These are phyloP conservation scores for Spodoptera littoralis DNA, from an alignment of 2,888 invertebrate genomes.

Conservation along the genomic window DNA sequence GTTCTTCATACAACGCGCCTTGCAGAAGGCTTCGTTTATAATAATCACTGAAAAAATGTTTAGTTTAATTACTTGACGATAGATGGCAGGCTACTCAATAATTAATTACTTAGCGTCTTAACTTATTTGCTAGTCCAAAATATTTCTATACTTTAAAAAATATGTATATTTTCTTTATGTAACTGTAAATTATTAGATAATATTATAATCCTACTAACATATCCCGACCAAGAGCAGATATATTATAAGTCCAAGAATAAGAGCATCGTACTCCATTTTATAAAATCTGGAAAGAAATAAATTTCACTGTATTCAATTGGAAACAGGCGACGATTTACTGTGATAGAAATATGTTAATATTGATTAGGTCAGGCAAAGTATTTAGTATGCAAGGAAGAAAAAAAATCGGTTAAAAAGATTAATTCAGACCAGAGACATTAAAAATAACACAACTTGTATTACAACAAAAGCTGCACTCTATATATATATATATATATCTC, in stretches of 20 bases:
- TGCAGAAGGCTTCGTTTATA: constrained; percentile 79
- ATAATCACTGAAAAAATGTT: constrained; percentile 71
- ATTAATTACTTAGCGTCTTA: no score
- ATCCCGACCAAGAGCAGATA: constrained; percentile 73
- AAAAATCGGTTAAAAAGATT: no score
- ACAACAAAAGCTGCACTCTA: no score
- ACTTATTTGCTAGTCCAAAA: not conserved
- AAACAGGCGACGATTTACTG: no score
- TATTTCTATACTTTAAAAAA: not conserved
- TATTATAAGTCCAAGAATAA: constrained; percentile 69
- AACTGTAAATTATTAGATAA: not conserved
- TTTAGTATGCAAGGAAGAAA: no score
- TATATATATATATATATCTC: no score
- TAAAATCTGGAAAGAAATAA: constrained; percentile 24
- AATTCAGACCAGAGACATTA: no score
- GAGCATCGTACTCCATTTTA: constrained; percentile 65
- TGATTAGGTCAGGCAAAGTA: no score
- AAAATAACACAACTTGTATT: no score
- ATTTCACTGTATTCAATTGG: no score
- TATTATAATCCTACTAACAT: constrained; percentile 61
- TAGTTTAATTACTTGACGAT: not conserved
- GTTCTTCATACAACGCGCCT: constrained; percentile 66
- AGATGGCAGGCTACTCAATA: constrained; percentile 1
- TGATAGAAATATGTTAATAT: no score
- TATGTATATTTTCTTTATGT: not conserved